Evolutionary conservation across 2,797 vertebrate genomes (phyloP), one percentile per base, ranked within the genome.

Genomic region (Spinus pinus): DNA sequence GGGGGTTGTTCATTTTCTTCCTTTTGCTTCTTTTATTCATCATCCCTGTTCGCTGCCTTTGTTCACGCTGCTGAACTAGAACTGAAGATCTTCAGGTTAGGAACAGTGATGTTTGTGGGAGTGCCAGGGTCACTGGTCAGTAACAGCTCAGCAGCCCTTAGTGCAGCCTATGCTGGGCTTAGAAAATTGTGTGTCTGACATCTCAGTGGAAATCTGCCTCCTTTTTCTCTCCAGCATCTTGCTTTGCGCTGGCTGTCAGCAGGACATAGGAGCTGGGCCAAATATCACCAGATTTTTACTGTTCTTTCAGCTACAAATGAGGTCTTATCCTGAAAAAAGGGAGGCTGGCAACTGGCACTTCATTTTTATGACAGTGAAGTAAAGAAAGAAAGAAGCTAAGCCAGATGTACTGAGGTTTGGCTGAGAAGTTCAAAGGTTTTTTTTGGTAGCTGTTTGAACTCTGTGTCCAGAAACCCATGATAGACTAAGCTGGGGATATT

Each of bases 251-350:
- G 35, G 28, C 58, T 94, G 66, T 92, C 93, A 95, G 94, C 93
- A 66, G 88, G 95, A 79, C 44, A 2, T 10, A 60, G 77, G 81
- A 64, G 58, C 56, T 71, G 70, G 73, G 62, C 95, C 87, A 94
- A 49, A 30, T 69, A 84, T 58, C 73, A 60, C 92, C 90, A 96
- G 88, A 93, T 91, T 96, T 95, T 86, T 81, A 56, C 82, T 92
- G 88, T 90, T 93, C 75, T 83, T 94, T 73, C 51, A 86, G 58
- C 70, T 93, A 64, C 62, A 88, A 92, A 92, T 88, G 77, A 93
- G 92, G 66, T 88, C 92, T 92, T 90, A 81, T 79, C 85, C 86
- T 93, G 80, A 73, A 75, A 94, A 94, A 77, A 79, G 90, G 53
- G 25, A 35, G 33, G 33, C 80, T 95, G 77, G 62, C 62, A 90